These are phyloP conservation scores for Xenus cinereus DNA, from an alignment of 2,113 vertebrate species.

Conservation along the genomic window DNA sequence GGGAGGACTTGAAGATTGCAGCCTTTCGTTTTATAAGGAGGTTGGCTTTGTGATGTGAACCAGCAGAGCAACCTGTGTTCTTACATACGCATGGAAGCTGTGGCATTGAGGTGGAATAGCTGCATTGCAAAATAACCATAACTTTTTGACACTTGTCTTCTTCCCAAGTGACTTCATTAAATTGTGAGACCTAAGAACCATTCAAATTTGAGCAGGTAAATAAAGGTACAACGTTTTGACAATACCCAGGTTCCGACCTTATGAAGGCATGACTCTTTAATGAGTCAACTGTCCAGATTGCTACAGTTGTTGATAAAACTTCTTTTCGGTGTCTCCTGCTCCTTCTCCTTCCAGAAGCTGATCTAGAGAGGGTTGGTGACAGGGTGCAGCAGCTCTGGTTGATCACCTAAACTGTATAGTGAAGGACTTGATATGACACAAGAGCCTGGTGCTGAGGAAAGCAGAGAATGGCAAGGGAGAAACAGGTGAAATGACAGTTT, in stretches of 20 bases:
- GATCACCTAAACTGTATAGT: background rate
- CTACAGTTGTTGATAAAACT: background rate
- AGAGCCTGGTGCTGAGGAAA: background rate
- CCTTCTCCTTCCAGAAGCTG: background rate
- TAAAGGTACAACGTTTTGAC: background rate
- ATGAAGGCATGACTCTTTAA: background rate
- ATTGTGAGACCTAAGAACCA: background rate
- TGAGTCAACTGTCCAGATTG: background rate
- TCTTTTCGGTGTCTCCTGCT: background rate
- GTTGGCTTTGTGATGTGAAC: background rate
- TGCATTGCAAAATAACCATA: background rate
- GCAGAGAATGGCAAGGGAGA: background rate
- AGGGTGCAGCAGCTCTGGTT: background rate
- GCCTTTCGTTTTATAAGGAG: background rate
- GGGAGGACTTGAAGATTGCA: background rate
- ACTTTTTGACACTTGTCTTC: background rate
- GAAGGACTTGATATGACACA: background rate
- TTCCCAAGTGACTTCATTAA: background rate
- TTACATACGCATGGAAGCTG: rapidly evolving
- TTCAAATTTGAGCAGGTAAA: background rate
- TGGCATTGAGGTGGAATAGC: background rate
- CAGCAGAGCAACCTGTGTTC: background rate
- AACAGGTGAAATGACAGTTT: background rate
- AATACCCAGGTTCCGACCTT: background rate
- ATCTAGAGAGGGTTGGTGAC: background rate